Percentiles rank a stretch among this genome's conserved stretches.
These are phyloP conservation scores for Zeuzera pyrina DNA, from an alignment of 2,888 invertebrate genomes.

Conservation along the genomic window DNA sequence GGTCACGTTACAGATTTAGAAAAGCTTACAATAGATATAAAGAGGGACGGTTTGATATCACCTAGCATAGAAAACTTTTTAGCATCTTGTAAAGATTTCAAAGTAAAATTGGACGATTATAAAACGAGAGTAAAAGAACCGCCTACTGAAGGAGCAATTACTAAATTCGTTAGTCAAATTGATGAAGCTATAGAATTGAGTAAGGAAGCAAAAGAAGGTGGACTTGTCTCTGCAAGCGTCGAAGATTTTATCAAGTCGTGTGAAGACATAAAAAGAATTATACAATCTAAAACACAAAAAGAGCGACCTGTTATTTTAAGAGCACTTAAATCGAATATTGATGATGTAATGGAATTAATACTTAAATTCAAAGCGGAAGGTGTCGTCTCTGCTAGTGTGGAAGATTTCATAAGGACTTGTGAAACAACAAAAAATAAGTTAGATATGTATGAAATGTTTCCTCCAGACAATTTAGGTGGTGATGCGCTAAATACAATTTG, in stretches of 20 bases:
- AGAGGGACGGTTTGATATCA: conserved; percentile 15
- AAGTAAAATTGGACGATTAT: conserved; percentile 19
- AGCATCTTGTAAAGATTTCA: conserved; percentile 23
- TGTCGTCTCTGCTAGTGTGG: conserved; percentile 20
- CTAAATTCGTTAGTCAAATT: conserved; percentile 20
- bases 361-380: conserved; percentile 22
- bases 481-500: too few species aligned
- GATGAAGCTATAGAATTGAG: conserved; percentile 23
- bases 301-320: conserved; percentile 14
- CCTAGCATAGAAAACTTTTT: conserved; percentile 23
- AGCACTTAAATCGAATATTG: conserved; percentile 21
- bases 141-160: conserved; percentile 5
- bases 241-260: conserved; percentile 29
- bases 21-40: conserved; percentile 16
- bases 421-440: conserved; percentile 21
- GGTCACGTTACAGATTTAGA: conserved; percentile 20
- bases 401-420: conserved; percentile 23
- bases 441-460: conserved; percentile 12
- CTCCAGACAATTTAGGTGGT: too few species aligned
- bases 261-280: conserved; percentile 22
- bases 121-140: conserved; percentile 12
- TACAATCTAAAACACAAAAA: conserved; percentile 9
- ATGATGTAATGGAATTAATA: conserved; percentile 23
- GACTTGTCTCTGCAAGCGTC: conserved; percentile 22
- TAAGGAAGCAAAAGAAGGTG: conserved; percentile 22